These are phyloP conservation scores for Prunella fulvescens DNA, from an alignment of 2,113 vertebrate species.

Conservation along the genomic window DNA sequence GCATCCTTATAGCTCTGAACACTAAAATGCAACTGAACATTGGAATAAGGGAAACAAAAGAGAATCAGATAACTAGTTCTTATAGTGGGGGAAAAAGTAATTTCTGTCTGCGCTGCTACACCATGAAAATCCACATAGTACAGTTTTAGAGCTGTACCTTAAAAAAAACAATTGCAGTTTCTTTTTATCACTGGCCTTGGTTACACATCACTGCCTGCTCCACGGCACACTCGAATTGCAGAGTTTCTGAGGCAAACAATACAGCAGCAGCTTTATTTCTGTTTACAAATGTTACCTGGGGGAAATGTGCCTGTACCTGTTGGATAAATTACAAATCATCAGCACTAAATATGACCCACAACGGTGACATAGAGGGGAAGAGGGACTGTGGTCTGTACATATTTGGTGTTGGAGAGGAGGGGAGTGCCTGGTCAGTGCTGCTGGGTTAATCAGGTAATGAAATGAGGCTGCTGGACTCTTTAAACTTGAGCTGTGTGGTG, in stretches of 20 bases:
- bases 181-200: constrained; percentile 62
- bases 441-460: background rate
- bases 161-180: constrained; percentile 37
- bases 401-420: background rate
- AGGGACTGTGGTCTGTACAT: background rate
- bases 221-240: constrained; percentile 12
- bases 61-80: constrained; percentile 54
- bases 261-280: constrained; percentile 59
- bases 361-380: background rate
- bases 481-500: background rate
- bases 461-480: background rate
- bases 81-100: constrained; percentile 27
- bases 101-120: background rate
- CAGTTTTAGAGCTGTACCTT: constrained; percentile 24
- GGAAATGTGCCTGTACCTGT: constrained; percentile 57
- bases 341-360: constrained; percentile 41
- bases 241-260: constrained; percentile 59
- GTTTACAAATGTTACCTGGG: constrained; percentile 63
- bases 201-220: constrained; percentile 32
- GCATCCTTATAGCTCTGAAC: constrained; percentile 66
- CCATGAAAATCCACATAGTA: constrained; percentile 23
- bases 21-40: constrained; percentile 69
- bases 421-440: background rate
- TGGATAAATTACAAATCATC: constrained; percentile 64
- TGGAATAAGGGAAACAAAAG: constrained; percentile 71